Conservation (phyloP, 2,113 vertebrate species). For the Eidolon helvum region DNA sequence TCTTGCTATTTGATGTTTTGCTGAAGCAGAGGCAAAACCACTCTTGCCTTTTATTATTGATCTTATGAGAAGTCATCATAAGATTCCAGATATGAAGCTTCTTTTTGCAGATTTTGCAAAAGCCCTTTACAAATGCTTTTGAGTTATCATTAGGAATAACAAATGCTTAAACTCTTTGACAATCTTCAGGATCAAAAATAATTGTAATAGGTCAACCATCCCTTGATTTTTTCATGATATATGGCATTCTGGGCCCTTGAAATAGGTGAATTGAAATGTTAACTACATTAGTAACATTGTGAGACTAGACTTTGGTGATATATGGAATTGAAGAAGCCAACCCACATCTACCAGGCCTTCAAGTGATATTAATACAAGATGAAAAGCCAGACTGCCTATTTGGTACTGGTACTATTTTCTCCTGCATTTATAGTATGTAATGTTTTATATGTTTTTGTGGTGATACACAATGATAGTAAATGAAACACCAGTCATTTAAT, state of each 20-base stretch:
- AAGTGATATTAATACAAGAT: neutral
- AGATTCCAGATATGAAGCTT: neutral
- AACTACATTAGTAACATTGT: neutral
- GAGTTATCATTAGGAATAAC: neutral
- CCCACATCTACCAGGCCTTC: neutral
- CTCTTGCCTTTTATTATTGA: neutral
- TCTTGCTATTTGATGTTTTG: neutral
- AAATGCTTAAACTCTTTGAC: neutral
- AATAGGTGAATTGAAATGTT: slow-evolving; percentile 40
- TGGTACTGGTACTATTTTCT: neutral
- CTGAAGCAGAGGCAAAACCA: neutral
- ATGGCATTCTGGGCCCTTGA: neutral
- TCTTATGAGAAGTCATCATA: neutral
- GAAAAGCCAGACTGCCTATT: neutral
- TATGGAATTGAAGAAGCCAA: neutral
- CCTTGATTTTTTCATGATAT: neutral
- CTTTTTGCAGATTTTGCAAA: neutral
- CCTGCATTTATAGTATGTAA: neutral
- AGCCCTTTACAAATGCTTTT: neutral
- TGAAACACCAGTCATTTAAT: neutral
- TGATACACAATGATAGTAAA: neutral
- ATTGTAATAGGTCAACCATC: neutral
- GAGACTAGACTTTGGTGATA: slow-evolving; percentile 39
- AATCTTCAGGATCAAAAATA: slow-evolving; percentile 42
- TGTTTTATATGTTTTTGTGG: neutral